Evolutionary conservation across 2,113 vertebrate species (phyloP), one percentile per base, ranked within the genome.

Genomic region (Bolborhynchus lineola): DNA sequence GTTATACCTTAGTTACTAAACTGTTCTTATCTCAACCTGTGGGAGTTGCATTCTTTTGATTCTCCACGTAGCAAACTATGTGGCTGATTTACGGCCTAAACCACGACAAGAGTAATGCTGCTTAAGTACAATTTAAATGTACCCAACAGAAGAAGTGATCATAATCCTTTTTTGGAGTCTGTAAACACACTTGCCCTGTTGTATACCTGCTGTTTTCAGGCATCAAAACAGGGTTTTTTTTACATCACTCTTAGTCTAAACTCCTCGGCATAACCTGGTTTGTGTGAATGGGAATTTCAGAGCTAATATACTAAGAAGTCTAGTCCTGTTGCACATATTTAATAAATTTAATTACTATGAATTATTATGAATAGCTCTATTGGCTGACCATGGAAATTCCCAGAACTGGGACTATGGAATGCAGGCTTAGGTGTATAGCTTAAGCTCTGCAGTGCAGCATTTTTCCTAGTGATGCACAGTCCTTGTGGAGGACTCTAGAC

Each of bases 291-390:
- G 88, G 42, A 64, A 2, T 64, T 92, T 68, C 39, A 82, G 85
- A 68, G 5, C 11, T 33, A 55, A 16, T 11, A 2, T 62, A 47
- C 17, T 21, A 62, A 63, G 41, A 52, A 37, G 15, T 57, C 9
- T 35, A 47, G 15, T 79, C 23, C 26, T 76, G 3, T 39, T 7
- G 33, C 7, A 42, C 0, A 0, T 31, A 62, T 29, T 74, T 83
- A 50, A 8, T 46, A 72, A 71, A 67, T 52, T 15, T 60, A 35
- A 64, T n/a, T 46, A 16, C 7, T 19, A 7, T n/a, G 35, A 82
- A 79, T 53, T 60, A 55, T 53, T 46, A 59, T 33, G 1, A 71
- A 71, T 26, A 70, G 6, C 6, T 69, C 7, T 11, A 24, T 16
- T 60, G 28, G 60, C 20, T 29, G 6, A 64, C 28, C 14, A 33